phyloP scores from a whole-genome alignment of 2,797 vertebrate genomes.

The Thunnus albacares region DNA sequence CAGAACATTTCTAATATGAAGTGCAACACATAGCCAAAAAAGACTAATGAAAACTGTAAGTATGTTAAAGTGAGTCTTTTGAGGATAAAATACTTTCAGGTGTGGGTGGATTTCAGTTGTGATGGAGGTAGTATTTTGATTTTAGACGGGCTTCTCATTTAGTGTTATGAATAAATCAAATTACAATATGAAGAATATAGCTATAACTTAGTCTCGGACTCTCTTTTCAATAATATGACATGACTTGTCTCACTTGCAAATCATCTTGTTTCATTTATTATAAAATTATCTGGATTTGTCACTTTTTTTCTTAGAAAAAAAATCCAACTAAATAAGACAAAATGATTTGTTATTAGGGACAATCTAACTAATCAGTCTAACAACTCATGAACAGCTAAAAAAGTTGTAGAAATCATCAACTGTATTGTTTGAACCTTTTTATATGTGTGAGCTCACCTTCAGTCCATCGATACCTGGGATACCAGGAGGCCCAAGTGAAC shows the following conservation, averaged over 20 bases:
- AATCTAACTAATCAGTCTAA: not conserved
- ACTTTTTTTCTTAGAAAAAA: not conserved
- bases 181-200: no score
- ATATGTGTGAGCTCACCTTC: slow-evolving; percentile 88
- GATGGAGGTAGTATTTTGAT: not conserved
- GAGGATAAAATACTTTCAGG: slow-evolving; percentile 58
- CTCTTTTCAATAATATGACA: not conserved
- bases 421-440: slow-evolving; percentile 5
- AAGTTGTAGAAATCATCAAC: not conserved
- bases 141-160: not conserved
- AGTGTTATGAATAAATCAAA: not conserved
- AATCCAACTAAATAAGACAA: not conserved
- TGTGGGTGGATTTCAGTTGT: slow-evolving; percentile 24
- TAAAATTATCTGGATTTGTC: not conserved
- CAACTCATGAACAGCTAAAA: not conserved
- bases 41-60: slow-evolving; percentile 47
- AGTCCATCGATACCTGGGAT: slow-evolving; percentile 91
- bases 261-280: not conserved
- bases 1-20: slow-evolving; percentile 49
- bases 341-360: not conserved
- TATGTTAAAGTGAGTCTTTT: slow-evolving; percentile 37
- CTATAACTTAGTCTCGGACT: no score
- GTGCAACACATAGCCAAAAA: slow-evolving; percentile 38
- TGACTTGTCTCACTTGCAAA: not conserved
- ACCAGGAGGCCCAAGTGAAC: slow-evolving; percentile 90